These are phyloP conservation scores for Philypnodon macrostomus DNA, from an alignment of 2,797 vertebrate genomes.

Conservation along the genomic window DNA sequence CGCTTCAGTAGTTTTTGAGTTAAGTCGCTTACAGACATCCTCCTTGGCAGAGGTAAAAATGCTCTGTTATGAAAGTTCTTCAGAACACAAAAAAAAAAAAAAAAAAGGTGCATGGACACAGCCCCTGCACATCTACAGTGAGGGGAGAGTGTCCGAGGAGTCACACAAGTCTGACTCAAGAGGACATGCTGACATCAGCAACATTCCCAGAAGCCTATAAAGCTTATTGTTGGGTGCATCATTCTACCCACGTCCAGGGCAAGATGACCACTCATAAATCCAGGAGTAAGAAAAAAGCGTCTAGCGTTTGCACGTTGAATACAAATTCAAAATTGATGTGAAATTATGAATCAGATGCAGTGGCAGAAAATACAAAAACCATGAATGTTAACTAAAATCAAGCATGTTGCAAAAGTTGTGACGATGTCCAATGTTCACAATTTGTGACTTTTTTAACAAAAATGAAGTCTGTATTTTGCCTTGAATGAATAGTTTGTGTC, in stretches of 20 bases:
- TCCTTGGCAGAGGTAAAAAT: no score
- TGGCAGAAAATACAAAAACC: not conserved
- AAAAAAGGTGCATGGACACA: not conserved
- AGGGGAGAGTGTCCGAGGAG: conserved; percentile 21
- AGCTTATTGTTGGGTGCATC: conserved; percentile 50
- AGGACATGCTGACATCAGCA: conserved; percentile 69
- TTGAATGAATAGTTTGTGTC: conserved; percentile 11
- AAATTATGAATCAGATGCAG: not conserved
- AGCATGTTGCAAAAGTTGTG: not conserved
- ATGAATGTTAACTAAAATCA: not conserved
- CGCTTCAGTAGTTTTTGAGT: no score
- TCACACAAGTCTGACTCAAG: conserved; percentile 60
- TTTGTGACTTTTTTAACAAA: conserved; percentile 3
- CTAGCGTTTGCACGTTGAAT: conserved; percentile 9
- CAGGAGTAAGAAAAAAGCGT: not conserved
- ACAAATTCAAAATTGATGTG: not conserved
- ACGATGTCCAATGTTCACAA: not conserved
- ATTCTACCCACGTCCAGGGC: conserved; percentile 32
- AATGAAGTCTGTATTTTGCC: not conserved
- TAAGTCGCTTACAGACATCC: no score
- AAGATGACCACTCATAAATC: conserved; percentile 40
- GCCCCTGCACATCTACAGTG: conserved; percentile 13
- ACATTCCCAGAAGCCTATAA: conserved; percentile 62
- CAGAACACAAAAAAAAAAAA: no score
- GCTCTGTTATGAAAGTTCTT: no score